Conservation (phyloP, 2,888 invertebrate species). For the Drymonia ruficornis region DNA sequence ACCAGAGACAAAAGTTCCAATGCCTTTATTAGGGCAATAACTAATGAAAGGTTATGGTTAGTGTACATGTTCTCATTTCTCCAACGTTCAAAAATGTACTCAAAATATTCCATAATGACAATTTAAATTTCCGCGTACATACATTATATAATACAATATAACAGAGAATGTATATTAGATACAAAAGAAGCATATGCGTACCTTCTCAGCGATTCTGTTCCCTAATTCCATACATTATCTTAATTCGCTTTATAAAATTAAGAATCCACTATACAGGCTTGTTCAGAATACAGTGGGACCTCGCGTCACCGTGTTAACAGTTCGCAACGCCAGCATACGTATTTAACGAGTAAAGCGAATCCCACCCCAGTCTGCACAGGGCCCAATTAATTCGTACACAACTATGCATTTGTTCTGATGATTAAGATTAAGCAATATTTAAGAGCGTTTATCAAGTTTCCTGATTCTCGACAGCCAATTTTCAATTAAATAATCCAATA, state of each 20-base stretch:
- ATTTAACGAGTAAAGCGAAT: neutral
- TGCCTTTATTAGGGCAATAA: no score
- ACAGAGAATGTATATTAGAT: constrained; percentile 42
- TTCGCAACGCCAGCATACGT: no score
- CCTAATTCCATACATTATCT: constrained; percentile 32
- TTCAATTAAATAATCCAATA: neutral
- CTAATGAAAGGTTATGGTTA: no score
- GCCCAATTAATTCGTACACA: neutral
- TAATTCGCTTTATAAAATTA: neutral
- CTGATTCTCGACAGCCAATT: no score
- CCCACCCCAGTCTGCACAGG: neutral
- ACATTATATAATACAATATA: constrained; percentile 46
- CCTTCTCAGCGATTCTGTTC: constrained; percentile 26
- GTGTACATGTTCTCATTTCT: constrained; percentile 36
- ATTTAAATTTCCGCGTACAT: constrained; percentile 35
- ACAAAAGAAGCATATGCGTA: constrained; percentile 41
- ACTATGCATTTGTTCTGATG: neutral
- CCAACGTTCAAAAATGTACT: constrained; percentile 41
- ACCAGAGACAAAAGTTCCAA: no score
- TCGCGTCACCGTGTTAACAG: neutral
- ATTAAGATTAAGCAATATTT: neutral
- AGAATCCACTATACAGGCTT: neutral
- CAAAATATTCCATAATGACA: constrained; percentile 43
- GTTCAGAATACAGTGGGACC: neutral
- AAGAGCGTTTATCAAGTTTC: no score